A percentile compares a stretch with the other conserved stretches of the same genome.
Evolutionary conservation across 2,888 invertebrate genomes (phyloP).

Genomic region (Drosophila pegasa): DNA sequence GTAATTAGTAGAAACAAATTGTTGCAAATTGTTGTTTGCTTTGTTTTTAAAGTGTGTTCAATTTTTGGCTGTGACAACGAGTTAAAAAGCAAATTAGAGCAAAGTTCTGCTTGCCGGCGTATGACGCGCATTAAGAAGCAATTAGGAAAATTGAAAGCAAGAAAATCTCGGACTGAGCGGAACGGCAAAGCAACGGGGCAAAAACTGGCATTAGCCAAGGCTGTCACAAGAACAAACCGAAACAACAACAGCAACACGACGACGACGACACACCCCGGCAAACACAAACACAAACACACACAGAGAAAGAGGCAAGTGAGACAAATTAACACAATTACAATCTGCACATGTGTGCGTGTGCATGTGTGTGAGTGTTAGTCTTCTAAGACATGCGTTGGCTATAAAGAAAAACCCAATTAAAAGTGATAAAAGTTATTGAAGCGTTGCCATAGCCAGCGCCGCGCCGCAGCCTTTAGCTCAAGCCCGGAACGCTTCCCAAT

Average conservation of each 20-base stretch:
- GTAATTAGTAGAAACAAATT: background rate
- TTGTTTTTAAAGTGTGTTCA: constrained; percentile 19
- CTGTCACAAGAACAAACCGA: constrained; percentile 60
- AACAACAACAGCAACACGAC: constrained; percentile 25
- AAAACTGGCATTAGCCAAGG: constrained; percentile 64
- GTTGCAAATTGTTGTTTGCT: constrained; percentile 10
- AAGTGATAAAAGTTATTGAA: constrained; percentile 80
- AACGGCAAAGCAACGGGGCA: constrained; percentile 17
- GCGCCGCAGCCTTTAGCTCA: constrained; percentile 12
- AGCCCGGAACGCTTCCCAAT: constrained; percentile 5
- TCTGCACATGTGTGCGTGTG: constrained; percentile 58
- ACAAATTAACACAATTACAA: constrained; percentile 79
- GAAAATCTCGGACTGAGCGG: constrained; percentile 48
- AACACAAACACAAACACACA: constrained; percentile 11
- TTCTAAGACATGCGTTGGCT: constrained; percentile 76
- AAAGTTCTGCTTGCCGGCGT: constrained; percentile 53
- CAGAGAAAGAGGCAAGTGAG: constrained; percentile 12
- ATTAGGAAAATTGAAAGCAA: constrained; percentile 73
- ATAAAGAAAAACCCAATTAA: constrained; percentile 81
- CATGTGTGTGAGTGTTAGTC: constrained; percentile 49
- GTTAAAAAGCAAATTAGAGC: constrained; percentile 46
- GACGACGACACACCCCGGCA: constrained; percentile 39
- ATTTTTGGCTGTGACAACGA: constrained; percentile 32
- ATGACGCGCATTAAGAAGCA: constrained; percentile 69
- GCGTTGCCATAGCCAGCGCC: constrained; percentile 32